Conservation (phyloP, 2,797 vertebrate species). For the Brotula barbata region DNA sequence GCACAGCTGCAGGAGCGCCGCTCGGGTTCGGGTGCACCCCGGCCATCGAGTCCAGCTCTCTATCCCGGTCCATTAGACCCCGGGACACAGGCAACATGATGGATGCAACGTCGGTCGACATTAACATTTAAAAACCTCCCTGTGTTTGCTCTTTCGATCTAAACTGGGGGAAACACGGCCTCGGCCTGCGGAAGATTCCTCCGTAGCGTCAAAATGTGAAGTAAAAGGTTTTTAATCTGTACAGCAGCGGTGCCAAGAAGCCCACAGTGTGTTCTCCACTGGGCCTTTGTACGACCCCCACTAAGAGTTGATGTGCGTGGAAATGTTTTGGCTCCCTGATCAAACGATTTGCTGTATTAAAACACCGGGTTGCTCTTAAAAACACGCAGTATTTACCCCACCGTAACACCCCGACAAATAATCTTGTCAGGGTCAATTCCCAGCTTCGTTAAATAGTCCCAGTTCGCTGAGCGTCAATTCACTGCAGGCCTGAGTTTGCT, state of each 20-base stretch:
- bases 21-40: conserved; percentile 72
- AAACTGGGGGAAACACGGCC: conserved; percentile 19
- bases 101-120: conserved; percentile 86
- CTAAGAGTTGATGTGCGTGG: conserved; percentile 43
- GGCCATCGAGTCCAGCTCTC: conserved; percentile 80
- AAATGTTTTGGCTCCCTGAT: conserved; percentile 31
- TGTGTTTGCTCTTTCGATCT: conserved; percentile 35
- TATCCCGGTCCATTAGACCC: conserved; percentile 81
- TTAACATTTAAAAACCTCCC: conserved; percentile 80
- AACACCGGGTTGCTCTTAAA: conserved; percentile 2
- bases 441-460: conserved; percentile 35
- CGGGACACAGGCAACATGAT: conserved; percentile 85
- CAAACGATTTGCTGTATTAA: conserved; percentile 1
- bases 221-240: neutral
- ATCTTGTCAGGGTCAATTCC: conserved; percentile 20
- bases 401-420: conserved; percentile 3
- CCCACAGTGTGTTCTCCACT: conserved; percentile 11
- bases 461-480: conserved; percentile 52
- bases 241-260: conserved; percentile 14
- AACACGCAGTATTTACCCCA: neutral
- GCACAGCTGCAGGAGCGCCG: conserved; percentile 69
- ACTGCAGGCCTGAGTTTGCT: conserved; percentile 63
- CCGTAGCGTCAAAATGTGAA: conserved; percentile 10
- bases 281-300: conserved; percentile 54
- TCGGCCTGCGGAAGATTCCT: conserved; percentile 1